Evolutionary conservation across 2,888 invertebrate species (phyloP).

Genomic region (Philaethria dido): DNA sequence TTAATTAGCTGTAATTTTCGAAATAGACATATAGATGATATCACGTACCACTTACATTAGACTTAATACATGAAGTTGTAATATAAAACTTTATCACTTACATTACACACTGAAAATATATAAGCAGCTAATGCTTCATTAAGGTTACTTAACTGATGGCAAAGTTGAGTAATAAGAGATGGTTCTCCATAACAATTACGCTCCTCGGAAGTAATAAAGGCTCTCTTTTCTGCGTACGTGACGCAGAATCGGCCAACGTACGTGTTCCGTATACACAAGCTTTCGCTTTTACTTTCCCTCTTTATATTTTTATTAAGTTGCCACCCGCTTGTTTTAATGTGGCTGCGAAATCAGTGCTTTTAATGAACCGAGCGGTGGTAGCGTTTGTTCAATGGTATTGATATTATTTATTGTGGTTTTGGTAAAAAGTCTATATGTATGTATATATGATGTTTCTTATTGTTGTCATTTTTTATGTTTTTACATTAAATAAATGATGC

Average conservation of each 20-base stretch:
- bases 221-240: constrained; percentile 76
- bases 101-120: constrained; percentile 16
- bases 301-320: constrained; percentile 48
- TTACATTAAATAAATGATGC: too few relatives aligned
- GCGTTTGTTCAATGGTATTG: constrained; percentile 15
- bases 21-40: too few relatives aligned
- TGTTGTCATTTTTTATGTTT: not conserved
- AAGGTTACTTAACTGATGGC: constrained; percentile 55
- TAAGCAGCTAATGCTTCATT: constrained; percentile 51
- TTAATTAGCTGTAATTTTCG: too few relatives aligned
- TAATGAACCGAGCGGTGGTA: constrained; percentile 20
- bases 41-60: not conserved
- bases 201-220: constrained; percentile 77
- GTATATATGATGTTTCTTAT: not conserved
- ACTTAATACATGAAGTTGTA: not conserved
- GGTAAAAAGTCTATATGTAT: not conserved
- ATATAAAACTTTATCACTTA: constrained; percentile 6
- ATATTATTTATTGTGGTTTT: not conserved
- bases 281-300: constrained; percentile 59
- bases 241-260: constrained; percentile 69
- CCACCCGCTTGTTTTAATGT: constrained; percentile 39
- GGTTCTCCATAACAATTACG: constrained; percentile 78
- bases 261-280: constrained; percentile 68
- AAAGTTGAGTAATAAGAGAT: constrained; percentile 73
- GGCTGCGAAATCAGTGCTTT: constrained; percentile 31